Evolutionary conservation across 2,888 invertebrate species (phyloP).

Genomic region (Linnaemya tessellans): DNA sequence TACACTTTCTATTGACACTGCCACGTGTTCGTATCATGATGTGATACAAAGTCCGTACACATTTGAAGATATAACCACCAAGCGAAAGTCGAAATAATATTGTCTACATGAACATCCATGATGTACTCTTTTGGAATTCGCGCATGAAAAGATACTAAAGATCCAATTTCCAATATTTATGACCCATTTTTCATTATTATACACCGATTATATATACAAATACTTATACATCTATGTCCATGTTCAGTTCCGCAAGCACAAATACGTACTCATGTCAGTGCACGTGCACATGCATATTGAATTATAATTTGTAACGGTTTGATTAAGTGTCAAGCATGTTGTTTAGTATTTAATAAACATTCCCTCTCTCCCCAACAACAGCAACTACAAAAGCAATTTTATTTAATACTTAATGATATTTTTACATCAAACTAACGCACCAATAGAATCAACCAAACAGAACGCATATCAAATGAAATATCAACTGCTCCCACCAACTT

Average conservation of each 20-base stretch:
- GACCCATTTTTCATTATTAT: no score
- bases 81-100: no score
- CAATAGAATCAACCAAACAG: constrained; percentile 24
- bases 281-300: constrained; percentile 34
- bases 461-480: constrained; percentile 29
- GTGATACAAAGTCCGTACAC: no score
- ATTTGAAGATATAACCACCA: no score
- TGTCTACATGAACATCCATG: no score
- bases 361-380: not conserved
- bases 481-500: not conserved
- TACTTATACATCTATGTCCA: not conserved
- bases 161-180: no score
- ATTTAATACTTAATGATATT: constrained; percentile 53
- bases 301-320: constrained; percentile 66
- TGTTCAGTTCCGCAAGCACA: not conserved
- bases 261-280: not conserved
- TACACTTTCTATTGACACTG: no score
- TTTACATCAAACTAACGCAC: constrained; percentile 44
- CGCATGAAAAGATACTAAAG: no score
- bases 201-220: no score
- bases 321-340: constrained; percentile 67
- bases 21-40: no score
- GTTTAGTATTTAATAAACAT: constrained; percentile 40
- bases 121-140: no score
- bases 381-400: constrained; percentile 46